Evolutionary conservation across 2,797 vertebrate species (phyloP), one percentile per base, ranked within the genome.

Genomic region (Hippopotamyrus pictus): DNA sequence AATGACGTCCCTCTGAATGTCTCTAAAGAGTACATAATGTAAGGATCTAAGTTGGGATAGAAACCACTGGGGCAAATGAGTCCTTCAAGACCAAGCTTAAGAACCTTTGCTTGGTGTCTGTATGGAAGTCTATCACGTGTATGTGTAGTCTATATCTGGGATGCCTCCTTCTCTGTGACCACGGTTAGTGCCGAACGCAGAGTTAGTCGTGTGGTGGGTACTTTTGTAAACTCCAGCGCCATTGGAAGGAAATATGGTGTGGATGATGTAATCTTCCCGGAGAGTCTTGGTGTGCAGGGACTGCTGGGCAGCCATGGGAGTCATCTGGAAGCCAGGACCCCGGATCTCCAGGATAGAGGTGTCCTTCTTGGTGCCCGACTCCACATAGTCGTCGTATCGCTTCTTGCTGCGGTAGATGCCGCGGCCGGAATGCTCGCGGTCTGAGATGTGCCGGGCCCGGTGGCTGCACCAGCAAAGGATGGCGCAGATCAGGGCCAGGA

Each of bases 331-430:
- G 29, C 97, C 97, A 0, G 97, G 97, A 29, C 97, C 95, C 2
- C 95, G 96, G 90, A 98, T 97, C 92, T 99, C 98, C 91, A 99
- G 94, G 89, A 99, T 98, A 86, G 97, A 98, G 90, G 96, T 98
- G 91, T 99, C 98, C 93, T 98, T 99, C 94, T 99, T 99, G 90
- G 98, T 99, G 91, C 98, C 98, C 0, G 97, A 98, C 92, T 99
- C 97, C 84, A 98, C 94, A 84, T 98, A 99, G 93, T 98, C 97
- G 0, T 98, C 97, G 88, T 97, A 97, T 90, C 93, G 95, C 93
- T 99, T 99, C 92, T 94, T 94, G 89, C 97, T 98, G 88, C 97
- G 96, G 0, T 97, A 96, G 91, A 95, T 96, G 92, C 92, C 96
- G 88, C 96, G 96, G 87, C 93, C 96, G 87, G 97, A 98, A 93